Conservation (phyloP, 2,113 vertebrate genomes). For the Otocyon megalotis region DNA sequence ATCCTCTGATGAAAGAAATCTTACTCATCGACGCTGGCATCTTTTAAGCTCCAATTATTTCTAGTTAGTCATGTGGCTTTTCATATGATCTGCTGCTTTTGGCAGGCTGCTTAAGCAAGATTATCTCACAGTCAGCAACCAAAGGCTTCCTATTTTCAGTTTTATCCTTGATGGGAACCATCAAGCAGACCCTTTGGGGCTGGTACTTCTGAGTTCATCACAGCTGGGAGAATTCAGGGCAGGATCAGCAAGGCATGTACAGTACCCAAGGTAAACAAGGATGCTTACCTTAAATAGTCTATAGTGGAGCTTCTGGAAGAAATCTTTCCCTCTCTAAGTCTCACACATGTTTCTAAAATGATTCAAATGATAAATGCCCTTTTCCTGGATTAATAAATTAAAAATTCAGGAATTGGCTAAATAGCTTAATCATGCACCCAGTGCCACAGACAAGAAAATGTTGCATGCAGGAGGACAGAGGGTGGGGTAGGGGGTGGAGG, state of each 20-base stretch:
- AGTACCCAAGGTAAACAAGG: neutral
- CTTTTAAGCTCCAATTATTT: conserved; percentile 60
- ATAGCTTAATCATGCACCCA: neutral
- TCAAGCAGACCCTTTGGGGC: neutral
- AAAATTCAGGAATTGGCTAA: neutral
- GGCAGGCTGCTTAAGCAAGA: conserved; percentile 46
- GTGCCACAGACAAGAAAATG: neutral
- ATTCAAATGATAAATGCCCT: conserved; percentile 62
- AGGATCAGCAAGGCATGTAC: neutral
- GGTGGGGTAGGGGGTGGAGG: neutral
- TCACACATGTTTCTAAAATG: conserved; percentile 39
- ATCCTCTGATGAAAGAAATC: conserved; percentile 57
- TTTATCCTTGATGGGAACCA: conserved; percentile 61
- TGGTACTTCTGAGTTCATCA: conserved; percentile 22
- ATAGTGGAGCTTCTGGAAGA: neutral
- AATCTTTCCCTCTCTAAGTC: conserved; percentile 17
- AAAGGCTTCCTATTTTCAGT: conserved; percentile 75
- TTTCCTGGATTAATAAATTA: neutral
- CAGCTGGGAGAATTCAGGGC: neutral
- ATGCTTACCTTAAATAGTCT: neutral
- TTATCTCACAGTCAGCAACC: conserved; percentile 69
- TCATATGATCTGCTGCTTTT: conserved; percentile 41
- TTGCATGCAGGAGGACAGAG: neutral
- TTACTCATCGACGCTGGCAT: conserved; percentile 59
- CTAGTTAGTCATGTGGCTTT: conserved; percentile 75